These are phyloP conservation scores for Pyrgilauda ruficollis DNA, from an alignment of 2,113 vertebrate species.

Conservation along the genomic window DNA sequence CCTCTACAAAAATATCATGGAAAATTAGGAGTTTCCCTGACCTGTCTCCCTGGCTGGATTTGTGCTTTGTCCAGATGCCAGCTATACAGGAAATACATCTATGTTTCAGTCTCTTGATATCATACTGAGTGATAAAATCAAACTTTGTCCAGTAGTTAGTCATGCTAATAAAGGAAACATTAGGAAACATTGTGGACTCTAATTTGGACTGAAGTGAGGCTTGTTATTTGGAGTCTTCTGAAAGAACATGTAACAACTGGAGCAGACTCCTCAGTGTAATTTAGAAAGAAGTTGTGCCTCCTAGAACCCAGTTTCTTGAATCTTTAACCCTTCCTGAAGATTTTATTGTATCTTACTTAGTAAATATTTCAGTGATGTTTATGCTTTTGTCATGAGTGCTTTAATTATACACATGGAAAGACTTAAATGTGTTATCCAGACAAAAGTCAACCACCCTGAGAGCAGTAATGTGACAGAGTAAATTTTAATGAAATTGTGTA, in stretches of 20 bases:
- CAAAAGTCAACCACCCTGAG: background rate
- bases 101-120: background rate
- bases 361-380: background rate
- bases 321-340: background rate
- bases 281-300: background rate
- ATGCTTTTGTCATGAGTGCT: background rate
- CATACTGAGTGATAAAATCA: background rate
- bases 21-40: constrained; percentile 5
- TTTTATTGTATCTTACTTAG: background rate
- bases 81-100: background rate
- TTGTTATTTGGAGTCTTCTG: background rate
- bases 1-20: background rate
- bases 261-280: background rate
- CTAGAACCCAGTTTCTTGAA: background rate
- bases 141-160: background rate
- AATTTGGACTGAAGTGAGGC: background rate
- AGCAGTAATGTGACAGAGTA: background rate
- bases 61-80: background rate
- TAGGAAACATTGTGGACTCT: background rate
- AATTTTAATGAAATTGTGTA: constrained; percentile 5
- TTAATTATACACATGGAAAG: background rate
- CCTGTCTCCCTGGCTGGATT: background rate
- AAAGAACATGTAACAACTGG: background rate
- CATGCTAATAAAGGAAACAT: background rate
- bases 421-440: background rate